Evolutionary conservation across 2,797 vertebrate genomes (phyloP).

Genomic region (Brachymystax lenok): DNA sequence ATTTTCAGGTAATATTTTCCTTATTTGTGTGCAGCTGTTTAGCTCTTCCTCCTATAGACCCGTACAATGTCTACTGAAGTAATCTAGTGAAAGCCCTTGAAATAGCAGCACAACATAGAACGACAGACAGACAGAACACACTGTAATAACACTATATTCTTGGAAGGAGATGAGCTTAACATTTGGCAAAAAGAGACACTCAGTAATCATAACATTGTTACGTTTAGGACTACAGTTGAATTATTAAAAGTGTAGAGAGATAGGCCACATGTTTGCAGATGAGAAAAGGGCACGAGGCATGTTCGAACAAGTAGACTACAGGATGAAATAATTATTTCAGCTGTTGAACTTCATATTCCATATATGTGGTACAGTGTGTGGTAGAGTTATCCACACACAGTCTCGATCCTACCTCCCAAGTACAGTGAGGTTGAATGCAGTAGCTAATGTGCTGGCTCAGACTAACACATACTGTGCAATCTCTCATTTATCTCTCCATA

Average conservation of each 20-base stretch:
- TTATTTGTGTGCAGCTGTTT: not conserved
- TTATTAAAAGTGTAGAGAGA: not conserved
- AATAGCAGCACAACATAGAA: not conserved
- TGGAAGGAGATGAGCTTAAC: not conserved
- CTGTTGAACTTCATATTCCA: not conserved
- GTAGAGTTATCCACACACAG: not conserved
- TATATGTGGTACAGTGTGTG: not conserved
- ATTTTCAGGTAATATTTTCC: not conserved
- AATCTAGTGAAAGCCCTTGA: not conserved
- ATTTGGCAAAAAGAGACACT: not conserved
- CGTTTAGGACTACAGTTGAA: not conserved
- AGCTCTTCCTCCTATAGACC: not conserved
- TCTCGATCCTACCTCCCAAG: not conserved
- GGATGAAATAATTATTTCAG: not conserved
- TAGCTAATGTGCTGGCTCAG: not conserved
- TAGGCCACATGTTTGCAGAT: not conserved
- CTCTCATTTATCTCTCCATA: not conserved
- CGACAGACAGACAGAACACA: not conserved
- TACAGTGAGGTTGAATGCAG: not conserved
- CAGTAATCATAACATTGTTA: not conserved
- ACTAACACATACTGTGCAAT: not conserved
- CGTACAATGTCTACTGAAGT: not conserved
- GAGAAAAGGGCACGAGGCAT: not conserved
- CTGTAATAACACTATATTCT: not conserved
- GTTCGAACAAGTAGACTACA: not conserved